Conservation (phyloP, 2,113 vertebrate species). For the Guaruba guarouba region DNA sequence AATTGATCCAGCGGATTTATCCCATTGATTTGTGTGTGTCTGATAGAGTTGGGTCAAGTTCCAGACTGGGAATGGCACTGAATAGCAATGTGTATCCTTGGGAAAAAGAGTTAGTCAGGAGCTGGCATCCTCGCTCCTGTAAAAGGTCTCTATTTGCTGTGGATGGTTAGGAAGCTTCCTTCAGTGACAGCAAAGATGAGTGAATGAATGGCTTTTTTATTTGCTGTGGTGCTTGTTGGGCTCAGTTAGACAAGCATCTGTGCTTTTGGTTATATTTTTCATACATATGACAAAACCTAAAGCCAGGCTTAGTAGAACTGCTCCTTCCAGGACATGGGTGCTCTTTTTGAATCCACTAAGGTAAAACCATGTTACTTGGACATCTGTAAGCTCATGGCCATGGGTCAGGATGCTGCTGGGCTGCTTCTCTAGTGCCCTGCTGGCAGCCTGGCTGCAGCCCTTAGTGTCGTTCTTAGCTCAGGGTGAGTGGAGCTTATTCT, state of each 20-base stretch:
- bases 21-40: accelerated
- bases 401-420: background rate
- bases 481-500: background rate
- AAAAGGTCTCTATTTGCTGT: background rate
- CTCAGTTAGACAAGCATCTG: background rate
- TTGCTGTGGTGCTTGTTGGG: background rate
- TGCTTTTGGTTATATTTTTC: background rate
- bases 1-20: background rate
- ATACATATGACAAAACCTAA: background rate
- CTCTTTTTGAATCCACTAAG: background rate
- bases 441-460: background rate
- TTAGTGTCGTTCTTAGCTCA: background rate
- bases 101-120: background rate
- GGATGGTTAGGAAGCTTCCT: background rate
- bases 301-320: background rate
- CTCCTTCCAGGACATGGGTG: background rate
- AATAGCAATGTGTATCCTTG: background rate
- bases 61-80: background rate
- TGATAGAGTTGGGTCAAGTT: background rate
- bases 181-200: background rate
- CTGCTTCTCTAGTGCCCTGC: no score
- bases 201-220: background rate
- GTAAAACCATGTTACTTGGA: background rate
- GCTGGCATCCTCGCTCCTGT: background rate
- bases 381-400: background rate